Conservation (phyloP, 2,888 invertebrate species). For the Trileptium ribeirensis region DNA sequence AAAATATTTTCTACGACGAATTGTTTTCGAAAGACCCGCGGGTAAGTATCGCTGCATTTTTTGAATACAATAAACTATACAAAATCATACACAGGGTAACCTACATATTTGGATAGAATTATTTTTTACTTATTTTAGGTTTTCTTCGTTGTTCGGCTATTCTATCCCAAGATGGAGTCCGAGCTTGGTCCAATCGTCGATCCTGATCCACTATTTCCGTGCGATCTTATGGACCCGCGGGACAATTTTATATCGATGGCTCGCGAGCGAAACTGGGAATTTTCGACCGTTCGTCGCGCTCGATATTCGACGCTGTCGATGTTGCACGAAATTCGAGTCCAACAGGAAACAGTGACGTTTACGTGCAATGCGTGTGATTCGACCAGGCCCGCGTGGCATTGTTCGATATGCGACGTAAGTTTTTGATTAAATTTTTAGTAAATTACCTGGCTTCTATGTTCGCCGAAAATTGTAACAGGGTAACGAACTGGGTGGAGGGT, state of each 20-base stretch:
- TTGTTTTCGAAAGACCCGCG: too few species aligned
- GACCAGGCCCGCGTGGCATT: background rate
- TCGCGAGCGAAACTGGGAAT: slow-evolving; percentile 92
- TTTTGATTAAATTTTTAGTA: too few species aligned
- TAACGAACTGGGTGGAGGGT: too few species aligned
- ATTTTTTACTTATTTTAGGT: too few species aligned
- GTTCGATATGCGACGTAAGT: background rate
- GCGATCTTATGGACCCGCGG: slow-evolving; percentile 96
- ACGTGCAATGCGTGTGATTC: slow-evolving; percentile 93
- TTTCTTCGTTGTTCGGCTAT: slow-evolving; percentile 92
- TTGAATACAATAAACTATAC: too few species aligned
- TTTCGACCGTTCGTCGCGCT: slow-evolving; percentile 83
- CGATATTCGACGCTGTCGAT: slow-evolving; percentile 90
- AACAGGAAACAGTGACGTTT: slow-evolving; percentile 93
- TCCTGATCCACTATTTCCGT: slow-evolving; percentile 83
- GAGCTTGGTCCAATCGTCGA: slow-evolving; percentile 83
- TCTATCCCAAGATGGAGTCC: slow-evolving; percentile 86
- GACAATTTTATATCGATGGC: slow-evolving; percentile 95
- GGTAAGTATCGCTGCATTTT: too few species aligned
- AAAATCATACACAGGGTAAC: too few species aligned
- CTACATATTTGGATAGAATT: too few species aligned
- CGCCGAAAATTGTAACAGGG: too few species aligned
- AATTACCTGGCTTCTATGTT: too few species aligned
- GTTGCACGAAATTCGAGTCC: slow-evolving; percentile 93
- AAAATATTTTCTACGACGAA: too few species aligned